Evolutionary conservation across 35 echinoderm and acorn worm genomes (phyloP), one percentile per base, ranked within the genome.

Genomic region (Apostichopus parvimensis): DNA sequence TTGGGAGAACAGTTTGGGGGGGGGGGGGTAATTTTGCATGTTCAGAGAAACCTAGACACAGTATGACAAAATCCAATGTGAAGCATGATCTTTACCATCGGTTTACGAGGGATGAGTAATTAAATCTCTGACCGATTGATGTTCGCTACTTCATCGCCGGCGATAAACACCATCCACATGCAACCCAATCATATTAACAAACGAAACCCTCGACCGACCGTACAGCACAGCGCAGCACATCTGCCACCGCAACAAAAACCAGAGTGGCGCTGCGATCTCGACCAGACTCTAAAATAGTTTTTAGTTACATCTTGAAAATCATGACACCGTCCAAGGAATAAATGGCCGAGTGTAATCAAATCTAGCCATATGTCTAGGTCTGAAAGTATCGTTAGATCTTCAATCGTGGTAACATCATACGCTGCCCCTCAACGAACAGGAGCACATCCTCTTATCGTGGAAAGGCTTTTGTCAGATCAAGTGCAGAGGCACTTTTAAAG

Each of bases 401-500:
- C 21, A 6, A n/a, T 75, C 17, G 20, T n/a, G n/a, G 71, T 75
- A 75, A 75, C 21, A 75, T 22, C 11, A 75, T 75, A 75, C 71
- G 20, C 6, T 20, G 71, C 71, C n/a, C 15, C 71, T 20, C 71
- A 75, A 75, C 0, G 71, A 75, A 75, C 17, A 75, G 71, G 71
- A 75, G 17, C 71, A 18, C 71, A 7, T 22, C 21, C 71, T 75
- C 21, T 22, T 75, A 6, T 6, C 71, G n/a, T 18, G 71, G 20
- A 75, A 18, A 22, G 71, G 15, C 15, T 75, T 75, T 75, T 75
- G 71, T 18, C 71, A 75, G 71, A 75, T 75, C 71, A 75, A 75
- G 71, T 75, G 71, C 71, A 75, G 71, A 75, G 71, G 71, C 71
- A 75, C 71, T 18, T 61, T 75, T 75, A 75, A 75, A 18, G 71